Conservation (phyloP, 2,888 invertebrate genomes). For the Onthophagus sagittarius region DNA sequence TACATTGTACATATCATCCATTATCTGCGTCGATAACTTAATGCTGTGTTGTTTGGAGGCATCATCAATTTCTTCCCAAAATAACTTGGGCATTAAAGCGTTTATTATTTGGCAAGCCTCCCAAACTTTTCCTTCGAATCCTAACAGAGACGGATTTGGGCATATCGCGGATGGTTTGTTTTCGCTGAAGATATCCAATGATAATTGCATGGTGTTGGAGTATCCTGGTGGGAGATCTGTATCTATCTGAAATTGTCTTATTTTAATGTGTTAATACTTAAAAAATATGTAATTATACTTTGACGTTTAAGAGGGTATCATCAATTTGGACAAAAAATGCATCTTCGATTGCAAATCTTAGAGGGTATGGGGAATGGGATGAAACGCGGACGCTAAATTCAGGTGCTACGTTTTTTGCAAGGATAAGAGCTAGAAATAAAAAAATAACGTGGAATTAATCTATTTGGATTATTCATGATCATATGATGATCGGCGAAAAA, state of each 20-base stretch:
- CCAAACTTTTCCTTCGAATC: not conserved
- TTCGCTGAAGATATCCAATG: not conserved
- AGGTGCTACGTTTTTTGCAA: not conserved
- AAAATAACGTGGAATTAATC: not conserved
- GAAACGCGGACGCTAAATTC: not conserved
- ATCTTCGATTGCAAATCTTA: not conserved
- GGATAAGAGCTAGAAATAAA: not conserved
- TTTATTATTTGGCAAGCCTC: not conserved
- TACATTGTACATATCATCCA: not conserved
- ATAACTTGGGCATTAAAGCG: not conserved
- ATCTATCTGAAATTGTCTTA: too few species aligned
- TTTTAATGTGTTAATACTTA: too few species aligned
- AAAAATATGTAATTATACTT: not conserved
- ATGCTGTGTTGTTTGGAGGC: not conserved
- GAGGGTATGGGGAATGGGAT: not conserved
- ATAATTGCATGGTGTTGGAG: not conserved
- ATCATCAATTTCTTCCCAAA: not conserved
- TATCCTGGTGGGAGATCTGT: not conserved
- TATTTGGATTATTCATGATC: too few species aligned
- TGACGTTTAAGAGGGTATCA: not conserved
- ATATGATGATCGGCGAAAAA: too few species aligned
- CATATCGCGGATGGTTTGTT: not conserved
- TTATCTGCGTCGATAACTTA: not conserved
- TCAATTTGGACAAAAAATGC: not conserved
- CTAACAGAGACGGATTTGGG: not conserved